These are phyloP conservation scores for Syngnathus floridae DNA, from an alignment of 2,113 vertebrate species.

Conservation along the genomic window DNA sequence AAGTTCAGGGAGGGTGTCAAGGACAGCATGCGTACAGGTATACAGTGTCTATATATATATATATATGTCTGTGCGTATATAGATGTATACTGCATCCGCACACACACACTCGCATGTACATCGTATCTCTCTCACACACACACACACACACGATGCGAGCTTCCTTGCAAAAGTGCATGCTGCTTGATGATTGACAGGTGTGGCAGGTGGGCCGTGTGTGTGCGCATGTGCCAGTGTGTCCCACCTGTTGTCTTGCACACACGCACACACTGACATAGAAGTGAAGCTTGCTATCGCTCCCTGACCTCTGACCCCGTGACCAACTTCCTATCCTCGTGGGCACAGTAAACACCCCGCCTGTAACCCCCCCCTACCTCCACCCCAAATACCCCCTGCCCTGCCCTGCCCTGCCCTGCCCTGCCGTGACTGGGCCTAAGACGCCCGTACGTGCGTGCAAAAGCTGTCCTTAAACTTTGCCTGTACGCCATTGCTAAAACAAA, in stretches of 20 bases:
- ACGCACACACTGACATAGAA: too few relatives aligned
- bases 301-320: neutral
- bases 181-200: constrained; percentile 1
- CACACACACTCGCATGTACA: neutral
- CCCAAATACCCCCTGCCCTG: too few relatives aligned
- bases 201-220: neutral
- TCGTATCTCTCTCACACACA: constrained; percentile 17
- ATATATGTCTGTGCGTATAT: neutral
- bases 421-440: too few relatives aligned
- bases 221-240: neutral
- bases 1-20: neutral
- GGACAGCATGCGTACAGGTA: neutral
- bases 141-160: constrained; percentile 67
- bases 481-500: too few relatives aligned
- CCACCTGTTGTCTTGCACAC: neutral
- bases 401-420: too few relatives aligned
- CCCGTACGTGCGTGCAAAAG: too few relatives aligned
- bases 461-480: too few relatives aligned
- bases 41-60: too few relatives aligned
- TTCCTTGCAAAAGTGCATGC: constrained; percentile 60
- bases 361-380: neutral
- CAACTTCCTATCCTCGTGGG: neutral
- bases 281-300: too few relatives aligned
- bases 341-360: neutral
- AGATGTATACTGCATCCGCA: neutral